A percentile compares a stretch with the other conserved stretches of the same genome.
Conservation (phyloP, 2,797 vertebrate genomes). For the Falco columbarius region DNA sequence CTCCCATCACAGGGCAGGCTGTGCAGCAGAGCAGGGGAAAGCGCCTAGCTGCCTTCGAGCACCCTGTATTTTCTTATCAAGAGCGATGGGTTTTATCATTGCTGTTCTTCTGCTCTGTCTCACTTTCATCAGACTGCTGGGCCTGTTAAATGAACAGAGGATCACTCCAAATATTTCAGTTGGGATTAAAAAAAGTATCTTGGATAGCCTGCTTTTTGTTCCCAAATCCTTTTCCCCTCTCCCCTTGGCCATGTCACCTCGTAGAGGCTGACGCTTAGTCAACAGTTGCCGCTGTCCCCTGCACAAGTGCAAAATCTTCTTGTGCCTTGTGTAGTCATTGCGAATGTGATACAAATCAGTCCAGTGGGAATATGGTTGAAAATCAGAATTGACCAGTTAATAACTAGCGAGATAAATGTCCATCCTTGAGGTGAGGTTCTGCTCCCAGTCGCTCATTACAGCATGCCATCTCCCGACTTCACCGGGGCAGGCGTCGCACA, state of each 20-base stretch:
- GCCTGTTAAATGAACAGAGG: background rate
- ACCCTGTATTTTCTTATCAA: constrained; percentile 11
- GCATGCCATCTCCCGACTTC: background rate
- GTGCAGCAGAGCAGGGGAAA: background rate
- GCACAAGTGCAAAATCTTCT: background rate
- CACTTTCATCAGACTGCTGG: constrained; percentile 2
- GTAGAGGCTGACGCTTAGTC: background rate
- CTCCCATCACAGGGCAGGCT: background rate
- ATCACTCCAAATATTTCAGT: background rate
- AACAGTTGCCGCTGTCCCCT: background rate
- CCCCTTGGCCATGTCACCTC: background rate
- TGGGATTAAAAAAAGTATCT: background rate
- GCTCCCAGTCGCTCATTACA: background rate
- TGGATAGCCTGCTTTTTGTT: background rate
- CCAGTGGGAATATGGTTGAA: background rate
- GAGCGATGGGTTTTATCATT: background rate
- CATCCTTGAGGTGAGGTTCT: background rate
- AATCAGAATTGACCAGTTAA: background rate
- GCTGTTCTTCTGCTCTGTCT: constrained; percentile 4
- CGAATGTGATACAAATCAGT: background rate
- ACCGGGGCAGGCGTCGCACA: too few relatives aligned
- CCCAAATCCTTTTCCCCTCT: background rate
- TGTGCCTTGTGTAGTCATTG: background rate
- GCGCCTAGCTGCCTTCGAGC: background rate
- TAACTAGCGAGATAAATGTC: background rate